These are phyloP conservation scores for Melanargia galathea DNA, from an alignment of 2,888 invertebrate species.

Conservation along the genomic window DNA sequence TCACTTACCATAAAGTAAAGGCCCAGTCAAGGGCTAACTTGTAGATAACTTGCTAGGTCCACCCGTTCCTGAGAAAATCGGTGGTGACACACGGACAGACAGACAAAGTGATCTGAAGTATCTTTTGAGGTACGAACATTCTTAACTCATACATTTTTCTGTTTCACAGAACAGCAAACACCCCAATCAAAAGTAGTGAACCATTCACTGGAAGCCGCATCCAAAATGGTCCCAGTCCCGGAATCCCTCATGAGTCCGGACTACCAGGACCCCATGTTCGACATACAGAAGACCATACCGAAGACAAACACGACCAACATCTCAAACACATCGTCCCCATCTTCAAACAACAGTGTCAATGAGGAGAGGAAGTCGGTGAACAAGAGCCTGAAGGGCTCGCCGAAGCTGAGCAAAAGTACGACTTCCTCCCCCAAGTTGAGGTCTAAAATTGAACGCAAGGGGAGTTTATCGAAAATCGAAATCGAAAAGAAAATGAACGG, in stretches of 20 bases:
- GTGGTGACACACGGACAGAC: too few species aligned
- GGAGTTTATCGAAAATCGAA: slow-evolving; percentile 62
- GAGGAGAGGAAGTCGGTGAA: slow-evolving; percentile 57
- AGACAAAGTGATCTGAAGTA: too few species aligned
- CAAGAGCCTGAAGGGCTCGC: slow-evolving; percentile 66
- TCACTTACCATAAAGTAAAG: too few species aligned
- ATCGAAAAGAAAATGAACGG: slow-evolving; percentile 63
- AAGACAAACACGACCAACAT: slow-evolving; percentile 56
- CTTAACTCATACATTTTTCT: neutral
- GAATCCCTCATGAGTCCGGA: slow-evolving; percentile 94
- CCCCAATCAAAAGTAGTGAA: slow-evolving; percentile 57
- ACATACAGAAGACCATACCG: slow-evolving; percentile 67
- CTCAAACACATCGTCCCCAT: slow-evolving; percentile 60
- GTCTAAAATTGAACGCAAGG: slow-evolving; percentile 70
- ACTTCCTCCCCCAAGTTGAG: slow-evolving; percentile 74
- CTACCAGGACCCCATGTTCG: slow-evolving; percentile 82
- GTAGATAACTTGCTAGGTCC: too few species aligned
- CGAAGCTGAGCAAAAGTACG: slow-evolving; percentile 73
- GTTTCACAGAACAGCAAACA: slow-evolving; percentile 37
- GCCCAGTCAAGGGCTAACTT: too few species aligned
- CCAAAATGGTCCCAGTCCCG: slow-evolving; percentile 93
- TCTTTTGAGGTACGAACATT: too few species aligned
- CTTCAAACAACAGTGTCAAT: slow-evolving; percentile 66
- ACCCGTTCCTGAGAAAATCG: too few species aligned
- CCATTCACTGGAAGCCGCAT: slow-evolving; percentile 89